phyloP scores from a whole-genome alignment of 2,888 invertebrate species.

The Abrostola tripartita region DNA sequence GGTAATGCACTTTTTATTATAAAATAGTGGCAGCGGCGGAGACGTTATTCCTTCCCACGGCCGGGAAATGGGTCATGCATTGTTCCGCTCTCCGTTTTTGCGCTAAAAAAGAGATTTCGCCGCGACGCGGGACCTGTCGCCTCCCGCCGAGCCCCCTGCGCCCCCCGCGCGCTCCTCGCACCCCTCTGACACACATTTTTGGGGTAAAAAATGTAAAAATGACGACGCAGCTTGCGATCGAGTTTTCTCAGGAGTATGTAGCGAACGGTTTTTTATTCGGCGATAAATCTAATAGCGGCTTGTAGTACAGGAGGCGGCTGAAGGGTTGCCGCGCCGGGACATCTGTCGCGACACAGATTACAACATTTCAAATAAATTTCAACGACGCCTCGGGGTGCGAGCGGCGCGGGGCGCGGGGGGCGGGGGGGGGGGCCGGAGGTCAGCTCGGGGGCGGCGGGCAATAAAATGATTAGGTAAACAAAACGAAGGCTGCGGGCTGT shows the following conservation, averaged over 20 bases:
- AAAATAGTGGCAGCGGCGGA: conserved; percentile 74
- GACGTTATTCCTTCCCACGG: conserved; percentile 88
- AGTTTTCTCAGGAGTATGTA: conserved; percentile 81
- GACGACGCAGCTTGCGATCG: conserved; percentile 82
- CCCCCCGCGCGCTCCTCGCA: conserved; percentile 62
- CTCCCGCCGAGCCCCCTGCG: conserved; percentile 66
- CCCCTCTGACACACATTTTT: conserved; percentile 86
- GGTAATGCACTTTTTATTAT: conserved; percentile 87
- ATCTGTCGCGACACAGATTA: conserved; percentile 73
- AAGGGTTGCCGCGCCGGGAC: conserved; percentile 69
- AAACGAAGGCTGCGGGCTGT: conserved; percentile 77
- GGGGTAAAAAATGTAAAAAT: conserved; percentile 84
- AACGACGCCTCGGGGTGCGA: conserved; percentile 51
- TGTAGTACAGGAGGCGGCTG: conserved; percentile 77
- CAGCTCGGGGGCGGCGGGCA: conserved; percentile 60
- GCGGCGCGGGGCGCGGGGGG: conserved; percentile 41
- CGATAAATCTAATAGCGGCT: conserved; percentile 76
- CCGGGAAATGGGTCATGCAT: conserved; percentile 87
- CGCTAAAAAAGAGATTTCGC: conserved; percentile 85
- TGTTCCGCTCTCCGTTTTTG: conserved; percentile 84
- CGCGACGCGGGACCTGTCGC: conserved; percentile 75
- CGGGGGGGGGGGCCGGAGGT: conserved; percentile 46
- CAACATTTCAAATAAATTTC: conserved; percentile 71
- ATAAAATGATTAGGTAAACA: conserved; percentile 87
- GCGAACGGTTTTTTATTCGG: conserved; percentile 67